Evolutionary conservation across 2,113 vertebrate genomes (phyloP).

Genomic region (Datnioides undecimradiatus): DNA sequence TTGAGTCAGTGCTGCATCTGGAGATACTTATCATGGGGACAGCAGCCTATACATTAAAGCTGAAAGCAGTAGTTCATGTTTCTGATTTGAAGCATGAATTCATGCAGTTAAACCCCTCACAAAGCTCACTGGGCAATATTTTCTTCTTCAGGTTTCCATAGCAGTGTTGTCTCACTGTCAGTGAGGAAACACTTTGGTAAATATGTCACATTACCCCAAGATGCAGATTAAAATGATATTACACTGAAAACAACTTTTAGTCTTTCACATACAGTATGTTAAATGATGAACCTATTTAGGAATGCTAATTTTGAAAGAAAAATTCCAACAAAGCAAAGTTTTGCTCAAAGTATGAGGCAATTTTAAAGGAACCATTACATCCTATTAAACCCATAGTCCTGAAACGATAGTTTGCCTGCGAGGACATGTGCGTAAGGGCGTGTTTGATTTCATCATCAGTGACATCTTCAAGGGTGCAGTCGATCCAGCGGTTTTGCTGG

Average conservation of each 20-base stretch:
- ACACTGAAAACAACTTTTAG: not conserved
- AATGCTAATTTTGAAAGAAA: slow-evolving; percentile 18
- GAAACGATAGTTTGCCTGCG: slow-evolving; percentile 23
- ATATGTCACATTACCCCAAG: not conserved
- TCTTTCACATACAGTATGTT: not conserved
- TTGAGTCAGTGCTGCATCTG: slow-evolving; percentile 36
- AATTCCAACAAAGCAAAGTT: slow-evolving; percentile 21
- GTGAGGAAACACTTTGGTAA: not conserved
- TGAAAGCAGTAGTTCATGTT: slow-evolving; percentile 22
- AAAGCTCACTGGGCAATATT: slow-evolving; percentile 1
- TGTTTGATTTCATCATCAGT: slow-evolving; percentile 67
- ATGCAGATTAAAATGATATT: not conserved
- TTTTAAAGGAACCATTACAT: slow-evolving; percentile 51
- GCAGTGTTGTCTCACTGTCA: not conserved
- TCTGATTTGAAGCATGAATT: slow-evolving; percentile 13
- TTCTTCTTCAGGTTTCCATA: not conserved
- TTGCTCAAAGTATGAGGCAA: slow-evolving; percentile 54
- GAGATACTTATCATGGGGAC: slow-evolving; percentile 43
- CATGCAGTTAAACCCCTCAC: slow-evolving; percentile 4
- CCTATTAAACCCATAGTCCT: slow-evolving; percentile 27
- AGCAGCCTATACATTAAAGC: slow-evolving; percentile 25
- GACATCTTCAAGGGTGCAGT: slow-evolving; percentile 67
- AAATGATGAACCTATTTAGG: slow-evolving; percentile 48
- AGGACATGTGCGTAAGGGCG: slow-evolving; percentile 4
- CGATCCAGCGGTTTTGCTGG: slow-evolving; percentile 41